Evolutionary conservation across 2,797 vertebrate genomes (phyloP).

Genomic region (Rousettus madagascariensis): DNA sequence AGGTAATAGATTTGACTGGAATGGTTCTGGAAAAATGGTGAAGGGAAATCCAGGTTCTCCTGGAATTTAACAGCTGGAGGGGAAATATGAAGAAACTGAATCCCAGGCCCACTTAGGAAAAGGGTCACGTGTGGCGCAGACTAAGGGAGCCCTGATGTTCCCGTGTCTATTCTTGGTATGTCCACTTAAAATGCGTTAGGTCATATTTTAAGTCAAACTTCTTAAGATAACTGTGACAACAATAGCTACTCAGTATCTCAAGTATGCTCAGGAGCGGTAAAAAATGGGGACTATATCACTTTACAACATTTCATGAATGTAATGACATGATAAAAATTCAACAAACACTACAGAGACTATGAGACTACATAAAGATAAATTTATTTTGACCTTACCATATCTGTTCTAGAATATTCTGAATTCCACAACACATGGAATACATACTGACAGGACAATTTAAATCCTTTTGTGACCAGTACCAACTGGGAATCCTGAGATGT

Average conservation of each 20-base stretch:
- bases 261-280: neutral
- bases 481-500: accelerated
- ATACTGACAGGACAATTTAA: constrained; percentile 53
- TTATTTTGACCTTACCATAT: constrained; percentile 51
- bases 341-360: neutral
- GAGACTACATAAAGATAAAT: neutral
- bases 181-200: neutral
- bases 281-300: neutral
- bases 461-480: constrained; percentile 66
- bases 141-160: neutral
- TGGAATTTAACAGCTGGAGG: neutral
- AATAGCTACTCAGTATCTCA: neutral
- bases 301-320: neutral
- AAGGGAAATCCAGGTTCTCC: neutral
- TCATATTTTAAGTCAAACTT: neutral
- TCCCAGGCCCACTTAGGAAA: neutral
- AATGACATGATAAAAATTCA: constrained; percentile 6
- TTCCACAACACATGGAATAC: constrained; percentile 84
- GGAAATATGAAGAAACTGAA: neutral
- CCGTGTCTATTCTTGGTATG: neutral
- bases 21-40: neutral
- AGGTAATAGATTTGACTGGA: neutral
- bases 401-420: accelerated
- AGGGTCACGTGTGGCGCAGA: neutral
- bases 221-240: neutral